A percentile compares a stretch with the other conserved stretches of the same genome.
Conservation (phyloP, 1,140 invertebrate species). For the Bradynema listronoti region DNA sequence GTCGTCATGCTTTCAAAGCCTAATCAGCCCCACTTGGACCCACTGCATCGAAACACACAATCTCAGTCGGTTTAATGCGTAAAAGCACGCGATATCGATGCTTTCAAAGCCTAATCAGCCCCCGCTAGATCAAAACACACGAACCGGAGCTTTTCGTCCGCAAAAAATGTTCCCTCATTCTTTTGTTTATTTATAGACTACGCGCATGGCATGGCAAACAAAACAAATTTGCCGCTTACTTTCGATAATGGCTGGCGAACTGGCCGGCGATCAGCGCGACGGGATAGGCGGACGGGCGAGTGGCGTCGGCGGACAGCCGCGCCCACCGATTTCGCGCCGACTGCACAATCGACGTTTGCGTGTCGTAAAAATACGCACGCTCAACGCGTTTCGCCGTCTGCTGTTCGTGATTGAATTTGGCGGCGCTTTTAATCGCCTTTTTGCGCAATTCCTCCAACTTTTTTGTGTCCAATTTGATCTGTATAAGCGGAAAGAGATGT, state of each 20-base stretch:
- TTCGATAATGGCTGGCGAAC: conserved; percentile 25
- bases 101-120: no score
- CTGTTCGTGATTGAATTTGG: conserved; percentile 25
- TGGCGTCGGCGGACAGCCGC: conserved; percentile 19
- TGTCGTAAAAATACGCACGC: conserved; percentile 21
- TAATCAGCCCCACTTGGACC: no score
- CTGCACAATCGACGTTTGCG: conserved; percentile 23
- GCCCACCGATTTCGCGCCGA: conserved; percentile 27
- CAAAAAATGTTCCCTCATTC: no score
- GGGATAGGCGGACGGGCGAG: conserved; percentile 33
- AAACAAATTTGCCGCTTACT: conserved; percentile 1
- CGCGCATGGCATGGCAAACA: not conserved
- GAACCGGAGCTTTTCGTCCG: no score
- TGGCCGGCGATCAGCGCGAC: conserved; percentile 38
- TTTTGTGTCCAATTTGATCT: conserved; percentile 33
- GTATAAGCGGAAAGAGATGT: no score
- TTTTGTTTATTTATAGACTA: no score
- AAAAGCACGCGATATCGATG: no score
- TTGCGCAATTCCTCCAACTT: conserved; percentile 29
- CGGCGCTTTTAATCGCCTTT: conserved; percentile 25
- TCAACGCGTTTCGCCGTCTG: conserved; percentile 16
- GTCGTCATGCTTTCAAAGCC: no score
- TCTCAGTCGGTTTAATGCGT: no score
- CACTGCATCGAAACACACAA: no score
- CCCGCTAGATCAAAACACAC: no score